Base-by-base conservation (phyloP, 2,797 vertebrate species). In the Carapus acus region DNA sequence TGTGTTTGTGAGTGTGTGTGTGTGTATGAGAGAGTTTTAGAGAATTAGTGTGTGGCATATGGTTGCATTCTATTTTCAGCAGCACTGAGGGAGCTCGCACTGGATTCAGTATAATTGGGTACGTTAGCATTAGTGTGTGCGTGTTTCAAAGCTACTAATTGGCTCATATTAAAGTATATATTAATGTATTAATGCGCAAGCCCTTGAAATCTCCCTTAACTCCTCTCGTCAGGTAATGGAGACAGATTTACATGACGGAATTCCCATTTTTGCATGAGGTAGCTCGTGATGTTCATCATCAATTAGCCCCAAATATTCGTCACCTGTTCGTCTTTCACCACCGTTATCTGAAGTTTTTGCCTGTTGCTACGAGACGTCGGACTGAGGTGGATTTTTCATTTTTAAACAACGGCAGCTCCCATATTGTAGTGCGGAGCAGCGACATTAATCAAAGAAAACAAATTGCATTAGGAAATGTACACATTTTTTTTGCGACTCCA, bases 401-500 rank as follows among this genome's bases (percentile, higher is more conserved):
- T 57, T 6, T 44, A 39, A 8, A 18, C 8, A 34, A 29, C 13
- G 6, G n/a, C 13, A 24, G 2, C 29, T 54, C 14, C 16, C 22
- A 39, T n/a, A 6, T 3, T 16, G 8, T 41, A 45, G 43, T 14
- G 41, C 43, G 49, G 18, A 19, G 18, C 13, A 42, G 21, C 24
- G 44, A 27, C 11, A 47, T 51, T 49, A 34, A 52, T 62, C 29
- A 57, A 39, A 19, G 11, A 40, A 8, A 8, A 9, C 38, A 16
- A 36, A 36, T 36, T 36, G 7, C 14, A 36, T 36, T 36, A 33
- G 14, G 14, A 29, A 29, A 33, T 11, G 3, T 33, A 13, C 14
- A 33, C 34, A 22, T 15, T 15, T 9, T 12, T 21, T 48, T 66
- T 46, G 56, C 54, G 67, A 12, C 19, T 2, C 44, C 60, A 67